Base-by-base conservation (phyloP, 2,797 vertebrate genomes). In the Clamator glandarius region DNA sequence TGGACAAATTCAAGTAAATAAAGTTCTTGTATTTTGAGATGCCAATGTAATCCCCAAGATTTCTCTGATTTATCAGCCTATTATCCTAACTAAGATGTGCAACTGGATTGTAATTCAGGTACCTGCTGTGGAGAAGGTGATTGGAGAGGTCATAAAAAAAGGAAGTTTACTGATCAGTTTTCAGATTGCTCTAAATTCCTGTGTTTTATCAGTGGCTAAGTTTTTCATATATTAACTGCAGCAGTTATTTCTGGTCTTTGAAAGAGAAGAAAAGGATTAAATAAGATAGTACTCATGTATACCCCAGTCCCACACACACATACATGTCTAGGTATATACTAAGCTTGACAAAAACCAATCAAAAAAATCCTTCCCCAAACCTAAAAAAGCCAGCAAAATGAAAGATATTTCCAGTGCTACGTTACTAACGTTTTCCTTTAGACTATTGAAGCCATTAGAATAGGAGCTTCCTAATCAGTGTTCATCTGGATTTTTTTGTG, bases 31-130 rank as follows among this genome's bases (percentile, higher is more conserved):
- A 21, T 61, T 69, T 59, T 36, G 41, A 24, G 39, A 54, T 74
- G 36, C 4, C 12, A 46, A 8, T 8, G 8, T 9, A 66, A 4
- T 3, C 15, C 6, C 16, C 0, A 5, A 61, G 50, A 29, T 17
- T 28, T 12, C 14, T 50, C 15, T 57, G 4, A 42, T 59, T 74
- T 77, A 55, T 63, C 64, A 85, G 31, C 11, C 16, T n/a, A 2
- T 52, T 69, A 36, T 9, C 18, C 26, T n/a, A 68, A 15, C 15
- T 15, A 55, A 73, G 11, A 64, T 82, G 5, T 20, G 4, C 8
- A 66, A 36, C 5, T 54, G 41, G 24, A n/a, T 66, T 89, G 89
- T 41, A 69, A 69, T 42, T 46, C 29, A 79, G 6, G 29, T 29
- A 31, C 13, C 16, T 77, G 12, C 28, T 78, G 48, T 23, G 39